These are phyloP conservation scores for Coracopsis vasa DNA, from an alignment of 2,113 vertebrate genomes.

Conservation along the genomic window DNA sequence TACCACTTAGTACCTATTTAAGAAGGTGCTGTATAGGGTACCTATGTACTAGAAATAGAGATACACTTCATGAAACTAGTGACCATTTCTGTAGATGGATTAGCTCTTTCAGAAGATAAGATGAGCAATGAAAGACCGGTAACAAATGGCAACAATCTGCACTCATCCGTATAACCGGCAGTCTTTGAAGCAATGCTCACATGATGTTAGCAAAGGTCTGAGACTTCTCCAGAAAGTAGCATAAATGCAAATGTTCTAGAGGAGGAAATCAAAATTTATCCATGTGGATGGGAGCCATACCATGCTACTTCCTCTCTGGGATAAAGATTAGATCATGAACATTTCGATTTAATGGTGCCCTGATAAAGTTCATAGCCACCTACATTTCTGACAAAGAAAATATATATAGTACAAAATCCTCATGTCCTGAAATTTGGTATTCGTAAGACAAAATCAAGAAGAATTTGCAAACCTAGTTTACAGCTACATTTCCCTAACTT, in stretches of 20 bases:
- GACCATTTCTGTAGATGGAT: background rate
- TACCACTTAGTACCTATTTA: background rate
- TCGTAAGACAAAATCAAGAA: background rate
- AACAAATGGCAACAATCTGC: background rate
- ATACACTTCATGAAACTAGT: background rate
- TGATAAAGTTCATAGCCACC: background rate
- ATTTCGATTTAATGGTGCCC: background rate
- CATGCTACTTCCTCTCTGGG: background rate
- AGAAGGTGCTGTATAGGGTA: background rate
- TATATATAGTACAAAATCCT: background rate
- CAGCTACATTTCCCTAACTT: background rate
- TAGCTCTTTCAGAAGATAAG: background rate
- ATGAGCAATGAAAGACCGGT: background rate
- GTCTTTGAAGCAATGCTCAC: background rate
- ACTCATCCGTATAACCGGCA: accelerated
- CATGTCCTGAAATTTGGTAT: background rate
- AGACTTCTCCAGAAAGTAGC: background rate
- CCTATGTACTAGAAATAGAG: background rate
- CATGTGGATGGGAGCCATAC: background rate
- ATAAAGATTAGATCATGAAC: background rate
- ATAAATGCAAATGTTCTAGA: accelerated
- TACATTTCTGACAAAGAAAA: background rate
- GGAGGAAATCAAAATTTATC: background rate
- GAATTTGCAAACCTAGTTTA: background rate
- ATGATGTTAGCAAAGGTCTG: accelerated